phyloP scores from a whole-genome alignment of 1,140 invertebrate genomes.

The Acromyrmex heyeri region DNA sequence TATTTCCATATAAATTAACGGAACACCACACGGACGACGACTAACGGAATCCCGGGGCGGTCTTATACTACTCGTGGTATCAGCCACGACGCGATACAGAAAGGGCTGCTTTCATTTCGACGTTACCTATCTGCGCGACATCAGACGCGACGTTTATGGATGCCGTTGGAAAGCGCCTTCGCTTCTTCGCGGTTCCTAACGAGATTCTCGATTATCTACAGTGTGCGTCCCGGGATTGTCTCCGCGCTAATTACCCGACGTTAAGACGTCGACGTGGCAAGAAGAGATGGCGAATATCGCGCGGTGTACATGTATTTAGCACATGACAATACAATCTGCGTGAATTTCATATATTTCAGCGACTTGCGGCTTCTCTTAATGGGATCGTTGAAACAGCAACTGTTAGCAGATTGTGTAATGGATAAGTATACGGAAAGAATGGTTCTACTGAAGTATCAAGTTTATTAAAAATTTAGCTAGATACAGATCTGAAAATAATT shows the following conservation, averaged over 20 bases:
- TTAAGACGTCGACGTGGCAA: slow-evolving; percentile 15
- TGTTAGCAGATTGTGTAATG: not conserved
- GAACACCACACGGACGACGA: slow-evolving; percentile 11
- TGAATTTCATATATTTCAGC: not conserved
- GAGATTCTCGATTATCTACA: slow-evolving; percentile 40
- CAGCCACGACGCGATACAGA: slow-evolving; percentile 32
- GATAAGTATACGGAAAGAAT: not conserved
- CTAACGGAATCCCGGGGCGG: slow-evolving; percentile 53
- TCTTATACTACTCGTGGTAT: slow-evolving; percentile 23
- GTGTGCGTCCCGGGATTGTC: slow-evolving; percentile 18
- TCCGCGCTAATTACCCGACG: slow-evolving; percentile 36
- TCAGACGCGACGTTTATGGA: slow-evolving; percentile 41
- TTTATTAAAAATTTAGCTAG: too few relatives aligned
- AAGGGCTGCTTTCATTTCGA: slow-evolving; percentile 22
- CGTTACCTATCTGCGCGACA: slow-evolving; percentile 13
- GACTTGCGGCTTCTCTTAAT: not conserved
- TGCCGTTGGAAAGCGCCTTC: slow-evolving; percentile 4
- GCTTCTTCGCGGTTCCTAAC: slow-evolving; percentile 44
- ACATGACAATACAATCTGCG: not conserved
- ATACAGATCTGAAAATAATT: too few relatives aligned
- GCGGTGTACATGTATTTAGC: not conserved
- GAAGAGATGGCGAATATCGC: slow-evolving; percentile 1
- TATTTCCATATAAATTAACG: slow-evolving; percentile 72
- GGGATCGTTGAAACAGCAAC: not conserved
- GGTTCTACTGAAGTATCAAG: too few relatives aligned